These are phyloP conservation scores for Ameiurus melas DNA, from an alignment of 2,113 vertebrate species.

Conservation along the genomic window DNA sequence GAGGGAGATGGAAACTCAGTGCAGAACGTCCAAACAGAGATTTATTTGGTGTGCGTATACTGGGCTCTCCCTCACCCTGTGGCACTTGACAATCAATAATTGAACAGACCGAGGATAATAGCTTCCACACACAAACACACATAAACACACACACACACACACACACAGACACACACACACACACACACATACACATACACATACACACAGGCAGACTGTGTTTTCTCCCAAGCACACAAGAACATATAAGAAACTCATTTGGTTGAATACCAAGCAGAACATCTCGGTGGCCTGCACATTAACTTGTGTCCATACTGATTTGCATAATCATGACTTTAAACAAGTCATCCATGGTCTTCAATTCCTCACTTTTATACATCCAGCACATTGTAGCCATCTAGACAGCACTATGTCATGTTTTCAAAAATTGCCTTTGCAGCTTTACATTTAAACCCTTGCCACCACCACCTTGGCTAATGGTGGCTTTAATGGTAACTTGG, in stretches of 20 bases:
- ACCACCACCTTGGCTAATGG: constrained; percentile 33
- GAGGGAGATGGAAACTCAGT: constrained; percentile 53
- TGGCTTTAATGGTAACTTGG: constrained; percentile 37
- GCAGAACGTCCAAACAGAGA: constrained; percentile 60
- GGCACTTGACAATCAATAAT: constrained; percentile 68
- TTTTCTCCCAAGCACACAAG: constrained; percentile 42
- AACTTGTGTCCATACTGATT: constrained; percentile 4
- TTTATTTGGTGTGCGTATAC: constrained; percentile 62
- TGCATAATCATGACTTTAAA: constrained; percentile 21
- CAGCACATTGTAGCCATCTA: neutral
- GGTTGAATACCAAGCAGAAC: constrained; percentile 49
- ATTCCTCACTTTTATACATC: neutral
- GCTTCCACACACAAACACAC: constrained; percentile 60
- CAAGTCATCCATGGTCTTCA: neutral
- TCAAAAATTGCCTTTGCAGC: neutral
- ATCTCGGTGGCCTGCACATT: neutral
- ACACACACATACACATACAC: constrained; percentile 59
- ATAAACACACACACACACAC: constrained; percentile 58
- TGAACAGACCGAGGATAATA: constrained; percentile 69
- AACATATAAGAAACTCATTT: constrained; percentile 62
- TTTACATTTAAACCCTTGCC: neutral
- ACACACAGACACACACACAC: constrained; percentile 58
- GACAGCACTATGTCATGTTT: neutral
- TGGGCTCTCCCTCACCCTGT: constrained; percentile 59
- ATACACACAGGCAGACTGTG: constrained; percentile 55